Percentiles rank a stretch among this genome's conserved stretches.
These are phyloP conservation scores for Periphyllus acericola DNA, from an alignment of 2,888 invertebrate species.

Conservation along the genomic window DNA sequence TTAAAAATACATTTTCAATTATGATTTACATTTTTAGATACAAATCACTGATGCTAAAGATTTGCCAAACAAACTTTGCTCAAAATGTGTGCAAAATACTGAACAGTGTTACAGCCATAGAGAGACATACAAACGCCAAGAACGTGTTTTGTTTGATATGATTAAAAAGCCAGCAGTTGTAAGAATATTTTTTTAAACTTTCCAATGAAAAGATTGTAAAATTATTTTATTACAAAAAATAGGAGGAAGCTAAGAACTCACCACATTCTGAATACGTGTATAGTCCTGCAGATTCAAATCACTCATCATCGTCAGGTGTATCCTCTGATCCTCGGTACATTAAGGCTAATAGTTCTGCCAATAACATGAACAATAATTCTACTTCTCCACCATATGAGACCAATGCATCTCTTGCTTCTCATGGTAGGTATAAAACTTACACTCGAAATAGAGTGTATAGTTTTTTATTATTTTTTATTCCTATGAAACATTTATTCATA, in stretches of 20 bases:
- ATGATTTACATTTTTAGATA: slow-evolving; percentile 19
- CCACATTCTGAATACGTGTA: slow-evolving; percentile 57
- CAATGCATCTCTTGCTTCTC: slow-evolving; percentile 56
- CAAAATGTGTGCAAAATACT: slow-evolving; percentile 61
- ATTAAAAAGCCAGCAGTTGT: slow-evolving; percentile 55
- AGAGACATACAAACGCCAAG: slow-evolving; percentile 59
- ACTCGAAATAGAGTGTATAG: slow-evolving; percentile 20
- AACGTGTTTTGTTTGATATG: slow-evolving; percentile 50
- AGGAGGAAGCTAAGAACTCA: slow-evolving; percentile 53
- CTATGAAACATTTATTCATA: slow-evolving; percentile 17
- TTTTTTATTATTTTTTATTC: not conserved
- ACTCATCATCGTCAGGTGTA: slow-evolving; percentile 55
- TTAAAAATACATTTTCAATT: not conserved
- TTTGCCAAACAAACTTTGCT: slow-evolving; percentile 60
- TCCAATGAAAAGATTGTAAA: not conserved
- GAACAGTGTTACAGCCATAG: slow-evolving; percentile 59
- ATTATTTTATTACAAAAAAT: not conserved
- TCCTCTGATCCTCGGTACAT: slow-evolving; percentile 47
- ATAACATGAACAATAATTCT: slow-evolving; percentile 37
- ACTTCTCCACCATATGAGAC: slow-evolving; percentile 51
- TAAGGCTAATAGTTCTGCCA: slow-evolving; percentile 34
- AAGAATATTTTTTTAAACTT: slow-evolving; percentile 11
- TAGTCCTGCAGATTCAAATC: slow-evolving; percentile 59
- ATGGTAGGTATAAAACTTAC: slow-evolving; percentile 51
- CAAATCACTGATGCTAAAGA: slow-evolving; percentile 58